Evolutionary conservation across 2,888 invertebrate species (phyloP).

Genomic region (Thelaira solivaga): DNA sequence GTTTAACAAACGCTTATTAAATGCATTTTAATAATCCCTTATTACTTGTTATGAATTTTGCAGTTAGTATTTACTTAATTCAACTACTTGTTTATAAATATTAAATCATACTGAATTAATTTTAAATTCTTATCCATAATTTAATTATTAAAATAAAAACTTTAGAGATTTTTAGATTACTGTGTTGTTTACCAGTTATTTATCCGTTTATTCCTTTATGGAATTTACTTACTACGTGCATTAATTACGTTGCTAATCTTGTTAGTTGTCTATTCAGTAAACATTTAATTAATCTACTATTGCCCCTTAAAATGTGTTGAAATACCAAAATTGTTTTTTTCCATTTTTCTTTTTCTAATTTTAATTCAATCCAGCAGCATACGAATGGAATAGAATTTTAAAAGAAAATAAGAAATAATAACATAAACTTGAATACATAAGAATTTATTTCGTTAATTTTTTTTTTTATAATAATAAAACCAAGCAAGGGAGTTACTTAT

Average conservation of each 20-base stretch:
- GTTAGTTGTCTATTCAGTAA: conserved; percentile 30
- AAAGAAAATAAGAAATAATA: background rate
- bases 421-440: background rate
- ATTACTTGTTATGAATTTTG: no score
- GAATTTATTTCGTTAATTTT: no score
- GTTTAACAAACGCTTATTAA: no score
- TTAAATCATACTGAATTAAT: no score
- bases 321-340: background rate
- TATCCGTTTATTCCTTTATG: background rate
- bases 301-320: conserved; percentile 33
- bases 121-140: no score
- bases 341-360: background rate
- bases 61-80: no score
- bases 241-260: conserved; percentile 17
- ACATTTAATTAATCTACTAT: conserved; percentile 52
- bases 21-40: no score
- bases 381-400: background rate
- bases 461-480: no score
- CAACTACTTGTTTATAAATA: no score
- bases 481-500: no score
- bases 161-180: background rate
- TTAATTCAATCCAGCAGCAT: background rate
- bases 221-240: no score
- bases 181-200: background rate
- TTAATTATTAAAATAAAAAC: no score